Conservation (phyloP, 1,140 invertebrate species). For the Rhopalosiphum maidis region DNA sequence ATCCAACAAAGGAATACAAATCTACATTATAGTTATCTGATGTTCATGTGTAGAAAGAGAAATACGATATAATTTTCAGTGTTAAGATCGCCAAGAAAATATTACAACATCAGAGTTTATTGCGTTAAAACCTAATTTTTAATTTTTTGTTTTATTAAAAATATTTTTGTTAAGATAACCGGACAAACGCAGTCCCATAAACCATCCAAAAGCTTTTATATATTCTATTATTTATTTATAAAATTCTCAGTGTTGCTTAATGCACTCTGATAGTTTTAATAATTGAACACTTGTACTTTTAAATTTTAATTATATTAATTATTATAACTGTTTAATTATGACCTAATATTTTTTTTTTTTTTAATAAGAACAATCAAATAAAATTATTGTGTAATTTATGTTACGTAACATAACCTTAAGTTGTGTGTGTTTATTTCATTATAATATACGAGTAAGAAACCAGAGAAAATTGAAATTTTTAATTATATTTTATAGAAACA, state of each 20-base stretch:
- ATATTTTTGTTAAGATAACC: background rate
- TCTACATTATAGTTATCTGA: background rate
- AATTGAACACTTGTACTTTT: background rate
- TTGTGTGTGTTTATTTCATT: background rate
- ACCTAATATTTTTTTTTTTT: background rate
- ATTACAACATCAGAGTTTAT: background rate
- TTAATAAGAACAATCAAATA: background rate
- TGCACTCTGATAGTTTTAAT: constrained; percentile 7
- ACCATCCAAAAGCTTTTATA: background rate
- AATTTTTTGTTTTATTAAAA: background rate
- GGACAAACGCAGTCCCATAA: background rate
- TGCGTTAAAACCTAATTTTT: background rate
- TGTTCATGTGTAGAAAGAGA: background rate
- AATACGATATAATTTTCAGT: background rate
- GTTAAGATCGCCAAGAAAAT: background rate
- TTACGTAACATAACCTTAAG: background rate
- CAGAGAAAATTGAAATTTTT: background rate
- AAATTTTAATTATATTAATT: background rate
- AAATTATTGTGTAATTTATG: background rate
- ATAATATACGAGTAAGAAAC: background rate
- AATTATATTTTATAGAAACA: background rate
- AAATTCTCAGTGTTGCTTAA: background rate
- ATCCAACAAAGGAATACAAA: constrained; percentile 21
- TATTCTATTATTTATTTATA: constrained; percentile 1
- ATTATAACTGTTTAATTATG: background rate